Base-by-base conservation (phyloP, 2,113 vertebrate species). In the Cochlearius cochlearius region DNA sequence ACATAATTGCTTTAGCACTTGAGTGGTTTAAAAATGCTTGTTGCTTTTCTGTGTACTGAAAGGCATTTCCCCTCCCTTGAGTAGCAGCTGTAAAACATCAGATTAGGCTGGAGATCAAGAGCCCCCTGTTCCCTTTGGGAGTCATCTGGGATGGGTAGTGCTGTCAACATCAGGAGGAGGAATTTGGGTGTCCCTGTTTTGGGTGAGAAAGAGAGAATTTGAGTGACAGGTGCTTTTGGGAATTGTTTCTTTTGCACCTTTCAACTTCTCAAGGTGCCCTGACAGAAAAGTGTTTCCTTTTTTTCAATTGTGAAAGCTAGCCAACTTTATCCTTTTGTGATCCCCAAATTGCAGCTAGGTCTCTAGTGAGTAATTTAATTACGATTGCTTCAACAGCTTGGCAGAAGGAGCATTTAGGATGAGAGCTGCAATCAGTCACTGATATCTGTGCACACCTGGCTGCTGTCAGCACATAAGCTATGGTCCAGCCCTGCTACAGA, bases 301-400 rank as follows among this genome's bases (percentile, higher is more conserved):
- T 78, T 90, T 68, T 50, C 22, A 26, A 15, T 29, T 72, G 77
- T 86, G 90, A 83, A 79, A 75, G 81, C 66, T 82, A 84, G 83
- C 83, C 76, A 94, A 32, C 73, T 89, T 95, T 85, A 81, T 93
- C 49, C 76, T 90, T 94, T 95, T 88, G 92, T 94, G 87, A 81
- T 94, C 72, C 87, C 81, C 82, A 60, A 85, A 83, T 64, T 91
- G 68, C 69, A 86, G 20, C 52, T 88, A 83, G 67, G n/a, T 91
- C 92, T 75, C 93, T 66, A 76, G 80, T 91, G 52, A 71, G 43
- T 92, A 92, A 97, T 83, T 94, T 94, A 90, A 78, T 97, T 96
- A 77, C 34, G 9, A 55, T 66, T 94, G 85, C 84, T 71, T 94
- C 91, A 94, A 81, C 74, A 78, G 74, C 79, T 87, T 97, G 92